phyloP scores from a whole-genome alignment of 2,888 invertebrate genomes.

The Watsonalla cultraria region DNA sequence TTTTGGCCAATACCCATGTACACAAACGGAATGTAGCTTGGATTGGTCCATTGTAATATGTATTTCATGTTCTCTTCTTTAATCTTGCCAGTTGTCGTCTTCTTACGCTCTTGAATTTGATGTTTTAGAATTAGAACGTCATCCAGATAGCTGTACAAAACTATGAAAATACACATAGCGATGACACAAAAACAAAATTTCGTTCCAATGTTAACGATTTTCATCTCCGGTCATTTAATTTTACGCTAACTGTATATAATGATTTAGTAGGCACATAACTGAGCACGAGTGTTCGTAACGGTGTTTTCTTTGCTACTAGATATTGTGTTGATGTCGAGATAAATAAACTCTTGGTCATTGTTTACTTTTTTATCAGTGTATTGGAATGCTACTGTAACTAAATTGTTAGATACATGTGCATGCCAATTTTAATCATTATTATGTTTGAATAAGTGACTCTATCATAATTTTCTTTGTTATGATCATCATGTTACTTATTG shows the following conservation, averaged over 20 bases:
- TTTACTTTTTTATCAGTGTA: no score
- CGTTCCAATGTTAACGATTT: not conserved
- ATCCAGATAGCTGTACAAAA: not conserved
- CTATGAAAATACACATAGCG: not conserved
- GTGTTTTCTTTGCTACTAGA: not conserved
- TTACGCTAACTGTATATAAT: not conserved
- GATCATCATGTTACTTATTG: no score
- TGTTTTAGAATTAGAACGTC: not conserved
- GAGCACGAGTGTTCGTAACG: not conserved
- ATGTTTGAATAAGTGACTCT: no score
- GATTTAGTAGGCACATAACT: not conserved
- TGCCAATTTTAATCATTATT: no score
- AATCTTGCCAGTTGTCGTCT: not conserved
- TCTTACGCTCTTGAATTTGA: not conserved
- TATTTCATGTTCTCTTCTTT: constrained; percentile 18
- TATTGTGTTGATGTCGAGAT: not conserved
- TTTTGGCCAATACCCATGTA: constrained; percentile 28
- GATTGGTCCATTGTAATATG: constrained; percentile 37
- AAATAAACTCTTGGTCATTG: no score
- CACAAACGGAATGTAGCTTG: constrained; percentile 25
- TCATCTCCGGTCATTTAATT: not conserved
- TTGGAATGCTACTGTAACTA: no score
- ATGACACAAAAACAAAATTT: not conserved
- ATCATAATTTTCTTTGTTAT: no score
- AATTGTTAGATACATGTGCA: no score